These are phyloP conservation scores for Laticauda laticaudata DNA, from an alignment of 2,113 vertebrate genomes.

Conservation along the genomic window DNA sequence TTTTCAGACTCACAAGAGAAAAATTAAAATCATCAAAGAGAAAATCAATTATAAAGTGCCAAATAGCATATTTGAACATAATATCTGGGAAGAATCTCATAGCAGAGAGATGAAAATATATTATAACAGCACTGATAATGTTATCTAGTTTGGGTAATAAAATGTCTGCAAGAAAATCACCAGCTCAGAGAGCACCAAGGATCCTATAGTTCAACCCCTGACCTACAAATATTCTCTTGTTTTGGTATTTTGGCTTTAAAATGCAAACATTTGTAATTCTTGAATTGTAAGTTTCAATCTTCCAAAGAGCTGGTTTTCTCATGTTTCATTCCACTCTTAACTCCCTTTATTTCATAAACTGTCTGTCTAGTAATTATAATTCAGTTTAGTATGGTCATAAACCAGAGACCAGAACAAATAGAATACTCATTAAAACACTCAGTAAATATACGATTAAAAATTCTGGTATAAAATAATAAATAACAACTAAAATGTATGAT, in stretches of 20 bases:
- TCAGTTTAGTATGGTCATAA: no score
- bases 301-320: not conserved
- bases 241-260: not conserved
- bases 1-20: not conserved
- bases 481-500: no score
- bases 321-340: not conserved
- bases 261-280: constrained; percentile 3
- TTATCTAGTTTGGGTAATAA: not conserved
- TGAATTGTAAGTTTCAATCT: constrained; percentile 1
- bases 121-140: not conserved
- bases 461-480: no score
- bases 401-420: no score
- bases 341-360: not conserved
- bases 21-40: not conserved
- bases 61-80: not conserved
- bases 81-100: not conserved
- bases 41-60: constrained; percentile 35
- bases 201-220: no score
- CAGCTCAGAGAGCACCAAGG: no score
- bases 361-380: not conserved
- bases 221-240: not conserved
- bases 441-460: no score
- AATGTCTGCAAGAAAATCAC: no score
- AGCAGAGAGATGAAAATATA: not conserved
- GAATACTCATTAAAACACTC: no score